A percentile compares a stretch with the other conserved stretches of the same genome.
phyloP scores from a whole-genome alignment of 2,113 vertebrate genomes.

The Equus quagga region DNA sequence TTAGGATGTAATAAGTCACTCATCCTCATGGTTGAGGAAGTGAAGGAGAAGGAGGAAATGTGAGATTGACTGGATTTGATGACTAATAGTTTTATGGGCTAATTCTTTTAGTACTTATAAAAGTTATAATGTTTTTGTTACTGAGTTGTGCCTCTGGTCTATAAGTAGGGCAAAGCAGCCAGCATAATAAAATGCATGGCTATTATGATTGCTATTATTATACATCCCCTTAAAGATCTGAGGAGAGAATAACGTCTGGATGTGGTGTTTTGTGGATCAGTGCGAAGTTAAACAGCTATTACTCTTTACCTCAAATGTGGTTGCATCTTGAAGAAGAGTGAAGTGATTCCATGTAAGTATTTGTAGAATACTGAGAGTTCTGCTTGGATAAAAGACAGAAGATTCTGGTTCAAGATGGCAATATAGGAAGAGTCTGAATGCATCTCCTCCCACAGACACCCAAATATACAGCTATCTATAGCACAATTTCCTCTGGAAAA shows the following conservation, averaged over 20 bases:
- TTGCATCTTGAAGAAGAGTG: neutral
- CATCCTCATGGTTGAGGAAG: neutral
- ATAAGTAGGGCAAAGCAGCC: neutral
- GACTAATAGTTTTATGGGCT: neutral
- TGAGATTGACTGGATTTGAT: neutral
- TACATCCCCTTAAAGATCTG: neutral
- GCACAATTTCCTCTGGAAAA: no score
- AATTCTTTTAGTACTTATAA: neutral
- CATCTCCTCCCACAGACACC: no score
- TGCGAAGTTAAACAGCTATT: neutral
- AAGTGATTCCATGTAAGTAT: neutral
- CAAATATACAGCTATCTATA: no score
- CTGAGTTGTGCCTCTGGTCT: neutral
- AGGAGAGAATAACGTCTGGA: neutral
- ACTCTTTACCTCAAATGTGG: neutral
- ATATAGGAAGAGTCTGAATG: no score
- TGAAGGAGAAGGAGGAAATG: neutral
- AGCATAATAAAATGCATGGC: neutral
- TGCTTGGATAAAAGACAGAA: neutral
- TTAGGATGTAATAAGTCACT: neutral
- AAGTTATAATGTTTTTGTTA: neutral
- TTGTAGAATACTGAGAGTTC: conserved; percentile 20
- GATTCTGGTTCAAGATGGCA: no score
- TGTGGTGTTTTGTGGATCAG: neutral
- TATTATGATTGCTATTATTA: neutral